phyloP scores from a whole-genome alignment of 2,113 vertebrate species.

The Tupaia tana region DNA sequence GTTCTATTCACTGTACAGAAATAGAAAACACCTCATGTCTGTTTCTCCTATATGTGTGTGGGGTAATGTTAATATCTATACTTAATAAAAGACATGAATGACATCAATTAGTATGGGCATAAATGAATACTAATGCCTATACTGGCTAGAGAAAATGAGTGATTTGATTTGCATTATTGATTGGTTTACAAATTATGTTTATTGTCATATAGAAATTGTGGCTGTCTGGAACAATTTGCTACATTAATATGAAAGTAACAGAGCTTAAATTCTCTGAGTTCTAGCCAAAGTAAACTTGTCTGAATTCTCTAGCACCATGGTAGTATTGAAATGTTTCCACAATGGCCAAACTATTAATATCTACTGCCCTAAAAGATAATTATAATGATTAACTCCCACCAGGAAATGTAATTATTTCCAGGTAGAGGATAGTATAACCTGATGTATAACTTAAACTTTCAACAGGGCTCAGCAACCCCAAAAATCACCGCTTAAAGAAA shows the following conservation, averaged over 20 bases:
- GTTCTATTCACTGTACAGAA: neutral
- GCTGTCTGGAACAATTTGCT: constrained; percentile 73
- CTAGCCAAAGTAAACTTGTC: constrained; percentile 55
- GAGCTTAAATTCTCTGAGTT: constrained; percentile 65
- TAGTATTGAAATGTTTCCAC: constrained; percentile 30
- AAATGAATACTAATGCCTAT: constrained; percentile 71
- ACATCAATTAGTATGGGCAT: constrained; percentile 67
- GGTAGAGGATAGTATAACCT: constrained; percentile 34
- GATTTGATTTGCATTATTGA: constrained; percentile 74
- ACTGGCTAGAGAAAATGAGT: constrained; percentile 64
- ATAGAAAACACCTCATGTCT: neutral
- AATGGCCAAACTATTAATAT: constrained; percentile 67
- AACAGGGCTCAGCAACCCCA: neutral
- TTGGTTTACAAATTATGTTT: constrained; percentile 77
- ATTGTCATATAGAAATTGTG: constrained; percentile 68
- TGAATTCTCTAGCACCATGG: constrained; percentile 28
- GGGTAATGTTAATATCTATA: constrained; percentile 48
- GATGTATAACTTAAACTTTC: constrained; percentile 43
- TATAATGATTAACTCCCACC: neutral
- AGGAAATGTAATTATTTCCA: constrained; percentile 60
- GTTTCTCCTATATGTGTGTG: neutral
- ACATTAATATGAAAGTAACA: constrained; percentile 72
- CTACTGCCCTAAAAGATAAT: constrained; percentile 41
- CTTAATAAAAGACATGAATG: constrained; percentile 43
- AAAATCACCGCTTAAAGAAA: constrained; percentile 16